A percentile compares a stretch with the other conserved stretches of the same genome.
Conservation (phyloP, 30 jellyfish, hydroid and myxozoan species). For the Morbakka virulenta region DNA sequence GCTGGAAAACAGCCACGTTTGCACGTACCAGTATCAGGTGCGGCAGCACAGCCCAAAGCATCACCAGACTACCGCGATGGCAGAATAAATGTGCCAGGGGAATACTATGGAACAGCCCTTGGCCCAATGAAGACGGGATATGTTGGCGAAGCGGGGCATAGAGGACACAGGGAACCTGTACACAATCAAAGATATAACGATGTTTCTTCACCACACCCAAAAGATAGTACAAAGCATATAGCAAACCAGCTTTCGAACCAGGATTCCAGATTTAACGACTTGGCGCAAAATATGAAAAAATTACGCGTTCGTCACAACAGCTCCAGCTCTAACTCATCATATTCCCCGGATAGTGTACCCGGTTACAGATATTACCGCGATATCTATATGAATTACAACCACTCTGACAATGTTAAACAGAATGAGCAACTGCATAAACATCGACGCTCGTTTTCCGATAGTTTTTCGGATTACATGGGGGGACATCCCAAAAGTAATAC, state of each 20-base stretch:
- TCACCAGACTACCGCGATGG: background rate
- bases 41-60: background rate
- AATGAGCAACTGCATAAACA: background rate
- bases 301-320: slow-evolving; percentile 41
- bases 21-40: background rate
- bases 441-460: slow-evolving; percentile 12
- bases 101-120: background rate
- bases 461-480: slow-evolving; percentile 4
- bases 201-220: background rate
- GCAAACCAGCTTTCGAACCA: background rate
- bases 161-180: background rate
- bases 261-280: no score
- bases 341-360: slow-evolving; percentile 63
- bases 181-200: background rate
- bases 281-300: background rate
- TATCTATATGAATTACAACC: background rate
- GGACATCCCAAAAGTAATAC: background rate
- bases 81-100: background rate
- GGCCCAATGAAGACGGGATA: background rate
- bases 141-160: background rate
- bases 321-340: slow-evolving; percentile 87
- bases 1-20: background rate
- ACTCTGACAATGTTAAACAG: no score
- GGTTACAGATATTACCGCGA: background rate
- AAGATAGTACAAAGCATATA: background rate